These are phyloP conservation scores for Leptinotarsa peninsularis DNA, from an alignment of 2,888 invertebrate species.

Conservation along the genomic window DNA sequence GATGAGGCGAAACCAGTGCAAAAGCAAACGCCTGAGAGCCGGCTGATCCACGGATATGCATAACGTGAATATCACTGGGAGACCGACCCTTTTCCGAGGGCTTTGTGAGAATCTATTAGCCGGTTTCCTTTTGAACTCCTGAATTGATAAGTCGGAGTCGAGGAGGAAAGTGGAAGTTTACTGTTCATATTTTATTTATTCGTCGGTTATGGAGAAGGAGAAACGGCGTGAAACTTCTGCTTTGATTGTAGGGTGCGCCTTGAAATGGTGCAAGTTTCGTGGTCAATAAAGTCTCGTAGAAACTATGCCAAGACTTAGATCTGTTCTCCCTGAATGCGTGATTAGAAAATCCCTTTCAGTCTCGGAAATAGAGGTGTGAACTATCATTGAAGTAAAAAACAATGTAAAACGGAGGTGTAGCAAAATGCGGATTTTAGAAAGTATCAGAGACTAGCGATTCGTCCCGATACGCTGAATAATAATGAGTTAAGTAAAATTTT, in stretches of 20 bases:
- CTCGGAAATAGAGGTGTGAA: too few relatives aligned
- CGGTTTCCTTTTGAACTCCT: conserved; percentile 9
- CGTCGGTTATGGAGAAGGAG: neutral
- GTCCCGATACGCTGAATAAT: too few relatives aligned
- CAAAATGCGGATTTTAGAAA: too few relatives aligned
- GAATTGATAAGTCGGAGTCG: conserved; percentile 10
- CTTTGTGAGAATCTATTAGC: conserved; percentile 13
- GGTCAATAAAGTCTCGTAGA: neutral
- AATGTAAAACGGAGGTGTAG: too few relatives aligned
- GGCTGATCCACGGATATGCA: neutral
- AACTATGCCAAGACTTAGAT: too few relatives aligned
- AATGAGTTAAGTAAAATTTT: too few relatives aligned
- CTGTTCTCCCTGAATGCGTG: too few relatives aligned
- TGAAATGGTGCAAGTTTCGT: neutral
- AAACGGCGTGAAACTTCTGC: neutral
- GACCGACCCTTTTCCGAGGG: neutral
- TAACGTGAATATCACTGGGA: conserved; percentile 6
- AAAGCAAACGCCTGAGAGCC: conserved; percentile 6
- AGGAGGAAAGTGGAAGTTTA: conserved; percentile 15
- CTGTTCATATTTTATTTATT: conserved; percentile 14
- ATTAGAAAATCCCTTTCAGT: too few relatives aligned
- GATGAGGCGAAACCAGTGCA: conserved; percentile 14
- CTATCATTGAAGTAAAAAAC: too few relatives aligned
- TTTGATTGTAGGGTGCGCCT: neutral
- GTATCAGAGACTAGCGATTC: too few relatives aligned